phyloP scores from a whole-genome alignment of 2,113 vertebrate species.

The Glaucidium brasilianum region DNA sequence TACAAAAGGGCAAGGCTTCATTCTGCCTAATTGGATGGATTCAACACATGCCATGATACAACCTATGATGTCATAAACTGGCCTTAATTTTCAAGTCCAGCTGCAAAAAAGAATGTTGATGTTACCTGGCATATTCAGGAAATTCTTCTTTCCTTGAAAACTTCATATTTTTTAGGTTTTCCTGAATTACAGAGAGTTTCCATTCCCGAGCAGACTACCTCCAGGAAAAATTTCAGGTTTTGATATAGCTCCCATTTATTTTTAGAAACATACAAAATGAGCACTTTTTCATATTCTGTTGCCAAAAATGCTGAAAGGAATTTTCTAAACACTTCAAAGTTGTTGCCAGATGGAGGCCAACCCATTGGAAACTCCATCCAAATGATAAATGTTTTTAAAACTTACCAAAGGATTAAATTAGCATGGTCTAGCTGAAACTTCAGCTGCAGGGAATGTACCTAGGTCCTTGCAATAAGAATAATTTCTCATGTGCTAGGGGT shows the following conservation, averaged over 20 bases:
- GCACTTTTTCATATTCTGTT: neutral
- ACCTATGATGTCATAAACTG: neutral
- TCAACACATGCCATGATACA: neutral
- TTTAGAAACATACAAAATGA: neutral
- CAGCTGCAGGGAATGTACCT: neutral
- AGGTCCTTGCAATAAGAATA: neutral
- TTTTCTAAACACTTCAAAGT: neutral
- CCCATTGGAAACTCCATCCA: neutral
- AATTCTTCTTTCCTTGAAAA: neutral
- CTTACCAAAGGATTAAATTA: neutral
- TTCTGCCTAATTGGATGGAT: neutral
- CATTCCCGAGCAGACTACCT: neutral
- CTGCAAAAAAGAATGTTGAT: rapidly evolving
- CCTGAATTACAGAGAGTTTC: neutral
- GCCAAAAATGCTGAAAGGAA: neutral
- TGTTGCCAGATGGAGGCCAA: neutral
- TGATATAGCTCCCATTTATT: neutral
- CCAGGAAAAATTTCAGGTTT: neutral
- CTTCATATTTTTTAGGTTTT: neutral
- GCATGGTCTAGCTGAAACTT: neutral
- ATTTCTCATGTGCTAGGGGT: neutral
- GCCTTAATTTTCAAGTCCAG: neutral
- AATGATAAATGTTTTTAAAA: neutral
- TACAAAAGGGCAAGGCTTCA: neutral
- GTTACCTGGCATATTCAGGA: neutral